A percentile compares a stretch with the other conserved stretches of the same genome.
These are phyloP conservation scores for Sinocyclocheilus rhinocerous DNA, from an alignment of 2,113 vertebrate genomes.

Conservation along the genomic window DNA sequence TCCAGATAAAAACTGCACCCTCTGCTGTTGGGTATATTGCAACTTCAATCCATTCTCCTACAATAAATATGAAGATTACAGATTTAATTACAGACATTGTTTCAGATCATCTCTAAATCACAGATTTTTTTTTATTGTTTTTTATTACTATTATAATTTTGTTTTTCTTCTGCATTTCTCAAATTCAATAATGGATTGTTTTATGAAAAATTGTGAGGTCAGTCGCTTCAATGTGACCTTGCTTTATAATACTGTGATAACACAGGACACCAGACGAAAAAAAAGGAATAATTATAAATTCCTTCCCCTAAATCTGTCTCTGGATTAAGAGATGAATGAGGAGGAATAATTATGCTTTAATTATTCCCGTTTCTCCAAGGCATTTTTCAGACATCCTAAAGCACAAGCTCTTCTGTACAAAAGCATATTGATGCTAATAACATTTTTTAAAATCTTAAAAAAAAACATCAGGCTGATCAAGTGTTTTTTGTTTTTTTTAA, in stretches of 20 bases:
- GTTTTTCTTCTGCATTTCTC: constrained; percentile 60
- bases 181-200: constrained; percentile 80
- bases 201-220: constrained; percentile 84
- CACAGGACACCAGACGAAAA: constrained; percentile 79
- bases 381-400: constrained; percentile 83
- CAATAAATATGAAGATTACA: constrained; percentile 38
- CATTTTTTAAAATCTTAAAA: constrained; percentile 72
- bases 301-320: constrained; percentile 86
- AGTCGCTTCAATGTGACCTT: constrained; percentile 88
- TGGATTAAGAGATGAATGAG: constrained; percentile 88
- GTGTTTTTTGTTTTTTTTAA: neutral
- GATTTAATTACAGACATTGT: constrained; percentile 39
- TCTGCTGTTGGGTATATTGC: constrained; percentile 46
- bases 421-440: constrained; percentile 80
- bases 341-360: constrained; percentile 91
- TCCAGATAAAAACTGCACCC: constrained; percentile 46
- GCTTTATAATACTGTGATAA: constrained; percentile 84
- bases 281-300: constrained; percentile 74
- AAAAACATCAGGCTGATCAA: constrained; percentile 22
- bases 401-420: constrained; percentile 80
- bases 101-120: constrained; percentile 37
- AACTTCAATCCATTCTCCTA: neutral
- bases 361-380: constrained; percentile 91
- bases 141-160: constrained; percentile 49
- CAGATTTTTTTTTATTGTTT: constrained; percentile 1